Conservation (phyloP, 2,113 vertebrate genomes). For the Melospiza georgiana region DNA sequence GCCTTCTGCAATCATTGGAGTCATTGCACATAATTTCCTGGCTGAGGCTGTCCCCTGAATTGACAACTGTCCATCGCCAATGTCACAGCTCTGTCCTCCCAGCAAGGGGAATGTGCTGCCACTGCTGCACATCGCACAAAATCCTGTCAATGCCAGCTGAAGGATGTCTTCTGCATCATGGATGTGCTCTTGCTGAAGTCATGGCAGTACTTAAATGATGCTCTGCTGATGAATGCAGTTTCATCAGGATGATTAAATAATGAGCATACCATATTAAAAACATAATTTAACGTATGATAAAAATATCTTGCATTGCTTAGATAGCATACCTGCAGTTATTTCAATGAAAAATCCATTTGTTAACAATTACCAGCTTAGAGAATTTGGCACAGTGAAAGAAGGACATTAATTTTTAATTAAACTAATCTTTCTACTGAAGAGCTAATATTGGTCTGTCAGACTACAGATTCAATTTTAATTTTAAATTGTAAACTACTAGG, state of each 20-base stretch:
- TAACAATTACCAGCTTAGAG: neutral
- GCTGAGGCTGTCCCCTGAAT: too few relatives aligned
- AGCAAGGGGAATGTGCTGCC: neutral
- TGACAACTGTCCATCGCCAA: fast-evolving
- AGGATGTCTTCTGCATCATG: neutral
- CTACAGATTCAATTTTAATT: neutral
- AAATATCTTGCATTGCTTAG: neutral
- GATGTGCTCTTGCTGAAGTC: neutral
- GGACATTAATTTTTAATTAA: neutral
- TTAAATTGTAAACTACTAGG: neutral
- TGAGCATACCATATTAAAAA: neutral
- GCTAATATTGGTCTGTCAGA: neutral
- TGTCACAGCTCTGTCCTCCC: fast-evolving
- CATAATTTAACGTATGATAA: neutral
- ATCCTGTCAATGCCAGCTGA: fast-evolving
- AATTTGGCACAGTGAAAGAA: neutral
- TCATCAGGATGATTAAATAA: neutral
- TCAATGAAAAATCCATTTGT: neutral
- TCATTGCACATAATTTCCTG: too few relatives aligned
- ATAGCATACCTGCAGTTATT: neutral
- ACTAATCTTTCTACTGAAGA: neutral
- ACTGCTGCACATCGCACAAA: fast-evolving
- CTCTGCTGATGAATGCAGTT: neutral
- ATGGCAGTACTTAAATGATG: neutral
- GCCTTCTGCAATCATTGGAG: too few relatives aligned